phyloP scores from a whole-genome alignment of 2,797 vertebrate genomes.

The Alosa sapidissima region DNA sequence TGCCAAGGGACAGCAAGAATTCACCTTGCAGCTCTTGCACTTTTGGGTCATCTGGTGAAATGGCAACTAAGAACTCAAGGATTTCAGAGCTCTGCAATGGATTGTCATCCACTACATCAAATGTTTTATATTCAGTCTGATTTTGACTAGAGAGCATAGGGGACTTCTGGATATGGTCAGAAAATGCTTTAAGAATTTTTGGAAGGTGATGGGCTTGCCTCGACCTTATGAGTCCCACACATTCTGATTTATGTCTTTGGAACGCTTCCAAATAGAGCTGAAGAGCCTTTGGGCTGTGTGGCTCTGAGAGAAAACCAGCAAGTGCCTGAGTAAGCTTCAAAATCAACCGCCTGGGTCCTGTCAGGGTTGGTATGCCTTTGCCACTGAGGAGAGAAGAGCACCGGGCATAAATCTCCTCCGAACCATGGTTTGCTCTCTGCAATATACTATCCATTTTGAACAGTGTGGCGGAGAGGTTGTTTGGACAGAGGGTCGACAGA shows the following conservation, averaged over 20 bases:
- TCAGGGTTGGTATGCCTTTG: constrained; percentile 44
- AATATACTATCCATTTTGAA: constrained; percentile 83
- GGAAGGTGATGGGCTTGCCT: constrained; percentile 80
- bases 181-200: constrained; percentile 71
- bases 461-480: constrained; percentile 76
- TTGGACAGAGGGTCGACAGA: constrained; percentile 80
- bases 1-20: constrained; percentile 68
- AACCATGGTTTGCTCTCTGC: constrained; percentile 66
- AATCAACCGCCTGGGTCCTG: constrained; percentile 60
- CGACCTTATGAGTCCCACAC: constrained; percentile 66
- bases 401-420: constrained; percentile 72
- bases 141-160: constrained; percentile 42
- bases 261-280: constrained; percentile 83
- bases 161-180: constrained; percentile 51
- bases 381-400: constrained; percentile 75
- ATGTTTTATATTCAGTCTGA: neutral
- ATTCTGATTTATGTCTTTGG: constrained; percentile 59
- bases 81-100: constrained; percentile 52
- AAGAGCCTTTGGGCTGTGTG: constrained; percentile 60
- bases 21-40: constrained; percentile 70
- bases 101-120: constrained; percentile 38
- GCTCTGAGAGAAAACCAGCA: constrained; percentile 76
- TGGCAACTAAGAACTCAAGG: constrained; percentile 70
- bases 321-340: constrained; percentile 81
- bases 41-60: constrained; percentile 68